Conservation (phyloP, 2,797 vertebrate species). For the Manis javanica region DNA sequence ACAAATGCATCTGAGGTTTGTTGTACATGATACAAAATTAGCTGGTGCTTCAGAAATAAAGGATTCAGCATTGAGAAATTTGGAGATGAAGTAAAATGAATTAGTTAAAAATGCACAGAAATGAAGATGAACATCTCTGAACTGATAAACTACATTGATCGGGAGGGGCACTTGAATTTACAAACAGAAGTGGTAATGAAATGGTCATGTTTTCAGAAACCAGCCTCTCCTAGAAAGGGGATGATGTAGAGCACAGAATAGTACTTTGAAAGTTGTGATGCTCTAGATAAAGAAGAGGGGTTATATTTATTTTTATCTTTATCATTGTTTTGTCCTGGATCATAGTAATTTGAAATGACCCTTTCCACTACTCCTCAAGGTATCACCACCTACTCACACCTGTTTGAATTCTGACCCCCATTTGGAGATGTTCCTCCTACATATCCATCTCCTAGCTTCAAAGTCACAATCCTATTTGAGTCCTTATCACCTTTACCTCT, state of each 20-base stretch:
- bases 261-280: neutral
- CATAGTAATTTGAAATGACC: neutral
- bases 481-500: neutral
- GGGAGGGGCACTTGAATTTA: slow-evolving; percentile 52
- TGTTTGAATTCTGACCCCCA: neutral
- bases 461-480: neutral
- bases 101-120: slow-evolving; percentile 45
- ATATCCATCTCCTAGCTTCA: neutral
- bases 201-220: slow-evolving; percentile 40
- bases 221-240: neutral
- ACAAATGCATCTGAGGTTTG: slow-evolving; percentile 50
- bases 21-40: slow-evolving; percentile 40
- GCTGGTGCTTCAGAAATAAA: slow-evolving; percentile 42
- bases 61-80: neutral
- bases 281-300: neutral
- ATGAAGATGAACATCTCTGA: slow-evolving; percentile 54
- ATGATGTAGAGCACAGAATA: neutral
- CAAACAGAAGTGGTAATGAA: slow-evolving; percentile 60
- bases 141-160: slow-evolving; percentile 25
- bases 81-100: slow-evolving; percentile 31
- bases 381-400: neutral
- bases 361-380: neutral
- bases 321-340: neutral
- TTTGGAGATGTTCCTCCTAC: neutral
- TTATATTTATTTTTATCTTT: slow-evolving; percentile 20